Percentiles rank a stretch among this genome's conserved stretches.
These are phyloP conservation scores for Chitala chitala DNA, from an alignment of 2,113 vertebrate genomes.

Conservation along the genomic window DNA sequence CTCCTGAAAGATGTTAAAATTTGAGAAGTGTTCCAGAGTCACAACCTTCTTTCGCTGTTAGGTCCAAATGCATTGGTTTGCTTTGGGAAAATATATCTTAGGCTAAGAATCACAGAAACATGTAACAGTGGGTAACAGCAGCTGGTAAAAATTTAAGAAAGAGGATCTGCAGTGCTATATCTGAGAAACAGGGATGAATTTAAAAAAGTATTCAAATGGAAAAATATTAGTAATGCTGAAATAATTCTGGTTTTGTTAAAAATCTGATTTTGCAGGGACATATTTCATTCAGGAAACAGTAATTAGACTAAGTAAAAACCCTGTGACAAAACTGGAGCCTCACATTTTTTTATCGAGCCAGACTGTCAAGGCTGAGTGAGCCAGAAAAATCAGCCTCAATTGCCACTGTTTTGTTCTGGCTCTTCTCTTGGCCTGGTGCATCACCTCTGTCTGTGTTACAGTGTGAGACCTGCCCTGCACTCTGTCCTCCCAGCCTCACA, in stretches of 20 bases:
- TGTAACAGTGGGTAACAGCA: neutral
- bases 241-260: too few relatives aligned
- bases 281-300: neutral
- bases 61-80: conserved; percentile 18
- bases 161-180: neutral
- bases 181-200: neutral
- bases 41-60: conserved; percentile 21
- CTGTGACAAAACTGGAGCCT: neutral
- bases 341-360: neutral
- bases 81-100: neutral
- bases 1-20: conserved; percentile 1
- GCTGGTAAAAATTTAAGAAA: neutral
- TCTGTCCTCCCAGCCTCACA: too few relatives aligned
- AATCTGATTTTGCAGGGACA: too few relatives aligned
- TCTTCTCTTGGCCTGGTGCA: neutral
- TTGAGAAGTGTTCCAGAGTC: conserved; percentile 27
- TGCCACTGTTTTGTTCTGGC: neutral
- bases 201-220: too few relatives aligned
- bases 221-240: too few relatives aligned
- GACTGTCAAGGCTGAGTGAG: neutral
- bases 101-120: neutral
- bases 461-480: too few relatives aligned
- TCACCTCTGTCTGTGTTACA: too few relatives aligned
- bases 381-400: neutral
- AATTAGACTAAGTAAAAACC: neutral